A percentile compares a stretch with the other conserved stretches of the same genome.
These are phyloP conservation scores for Coptotermes formosanus DNA, from an alignment of 1,140 invertebrate species.

Conservation along the genomic window DNA sequence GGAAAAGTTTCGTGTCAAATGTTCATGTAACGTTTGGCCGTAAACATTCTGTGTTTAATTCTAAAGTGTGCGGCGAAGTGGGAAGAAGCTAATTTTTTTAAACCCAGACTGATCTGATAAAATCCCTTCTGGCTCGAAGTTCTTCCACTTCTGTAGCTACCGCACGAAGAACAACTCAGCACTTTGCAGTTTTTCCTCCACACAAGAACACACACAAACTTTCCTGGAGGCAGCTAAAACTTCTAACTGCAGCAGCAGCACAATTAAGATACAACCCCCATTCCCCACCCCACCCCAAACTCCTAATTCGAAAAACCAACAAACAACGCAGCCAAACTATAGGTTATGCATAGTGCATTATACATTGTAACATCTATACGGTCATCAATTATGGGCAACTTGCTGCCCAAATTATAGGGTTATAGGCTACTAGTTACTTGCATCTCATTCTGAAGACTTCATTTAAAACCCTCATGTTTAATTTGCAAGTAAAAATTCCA, in stretches of 20 bases:
- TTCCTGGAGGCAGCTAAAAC: background rate
- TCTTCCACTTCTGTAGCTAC: background rate
- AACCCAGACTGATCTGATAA: too few species aligned
- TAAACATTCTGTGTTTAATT: too few species aligned
- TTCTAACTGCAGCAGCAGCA: background rate
- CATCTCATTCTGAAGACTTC: slow-evolving; percentile 18
- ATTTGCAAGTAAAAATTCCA: background rate
- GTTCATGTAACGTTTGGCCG: too few species aligned
- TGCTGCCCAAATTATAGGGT: background rate
- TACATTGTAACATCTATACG: background rate
- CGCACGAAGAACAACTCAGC: background rate
- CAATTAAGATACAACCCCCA: background rate
- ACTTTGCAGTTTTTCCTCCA: background rate
- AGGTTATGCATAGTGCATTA: background rate
- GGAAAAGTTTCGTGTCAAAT: too few species aligned
- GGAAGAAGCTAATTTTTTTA: too few species aligned
- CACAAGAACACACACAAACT: slow-evolving; percentile 1
- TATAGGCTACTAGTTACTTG: background rate
- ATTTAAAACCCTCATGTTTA: background rate
- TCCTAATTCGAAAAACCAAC: slow-evolving; percentile 5
- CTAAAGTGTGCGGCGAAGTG: too few species aligned
- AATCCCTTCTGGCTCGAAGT: too few species aligned
- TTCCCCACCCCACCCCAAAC: background rate
- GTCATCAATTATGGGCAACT: background rate
- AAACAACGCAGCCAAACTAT: slow-evolving; percentile 1